Evolutionary conservation across 2,797 vertebrate species (phyloP).

Genomic region (Anguilla megastoma): DNA sequence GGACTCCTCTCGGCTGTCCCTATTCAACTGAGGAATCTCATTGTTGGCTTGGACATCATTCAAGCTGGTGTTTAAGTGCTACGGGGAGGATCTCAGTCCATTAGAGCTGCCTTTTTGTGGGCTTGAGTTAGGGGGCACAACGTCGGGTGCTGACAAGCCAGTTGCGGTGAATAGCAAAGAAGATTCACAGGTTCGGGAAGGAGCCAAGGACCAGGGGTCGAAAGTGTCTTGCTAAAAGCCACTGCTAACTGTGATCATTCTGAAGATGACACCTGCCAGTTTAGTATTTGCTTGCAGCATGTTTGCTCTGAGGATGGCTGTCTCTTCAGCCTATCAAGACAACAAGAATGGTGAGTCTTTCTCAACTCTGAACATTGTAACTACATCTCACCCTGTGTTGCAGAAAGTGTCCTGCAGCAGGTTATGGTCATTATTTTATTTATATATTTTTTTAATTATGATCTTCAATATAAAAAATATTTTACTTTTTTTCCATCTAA

Average conservation of each 20-base stretch:
- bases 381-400: background rate
- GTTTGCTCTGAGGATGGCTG: slow-evolving; percentile 54
- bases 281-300: slow-evolving; percentile 61
- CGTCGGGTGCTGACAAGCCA: slow-evolving; percentile 60
- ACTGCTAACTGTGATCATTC: slow-evolving; percentile 26
- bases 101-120: slow-evolving; percentile 62
- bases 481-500: background rate
- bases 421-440: background rate
- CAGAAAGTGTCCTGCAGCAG: background rate
- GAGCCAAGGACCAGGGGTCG: slow-evolving; percentile 44
- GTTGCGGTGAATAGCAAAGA: slow-evolving; percentile 50
- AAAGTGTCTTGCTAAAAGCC: slow-evolving; percentile 37
- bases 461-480: background rate
- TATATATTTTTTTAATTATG: background rate
- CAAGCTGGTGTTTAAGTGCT: slow-evolving; percentile 73
- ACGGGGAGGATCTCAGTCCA: slow-evolving; percentile 67
- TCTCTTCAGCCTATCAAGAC: slow-evolving; percentile 54
- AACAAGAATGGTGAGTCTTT: slow-evolving; percentile 59
- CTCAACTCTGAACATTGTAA: background rate
- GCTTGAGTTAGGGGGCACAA: slow-evolving; percentile 50
- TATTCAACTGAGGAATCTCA: slow-evolving; percentile 75
- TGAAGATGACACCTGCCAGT: slow-evolving; percentile 65
- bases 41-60: slow-evolving; percentile 70
- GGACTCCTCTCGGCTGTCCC: slow-evolving; percentile 64
- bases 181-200: slow-evolving; percentile 55